Conservation (phyloP, 2,797 vertebrate genomes). For the Pteronotus mesoamericanus region DNA sequence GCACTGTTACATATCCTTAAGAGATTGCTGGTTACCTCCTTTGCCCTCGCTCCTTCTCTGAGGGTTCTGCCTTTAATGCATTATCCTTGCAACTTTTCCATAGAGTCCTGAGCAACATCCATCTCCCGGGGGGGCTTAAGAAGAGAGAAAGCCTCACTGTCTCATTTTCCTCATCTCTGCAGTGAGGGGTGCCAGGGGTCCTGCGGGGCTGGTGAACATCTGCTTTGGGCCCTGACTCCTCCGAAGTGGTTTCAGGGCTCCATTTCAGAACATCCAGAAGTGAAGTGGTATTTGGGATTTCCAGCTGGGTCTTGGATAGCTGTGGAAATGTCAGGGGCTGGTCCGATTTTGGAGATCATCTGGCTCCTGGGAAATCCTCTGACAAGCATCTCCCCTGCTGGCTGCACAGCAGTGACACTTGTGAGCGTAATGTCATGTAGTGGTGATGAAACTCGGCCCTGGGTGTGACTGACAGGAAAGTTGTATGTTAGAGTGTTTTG, state of each 20-base stretch:
- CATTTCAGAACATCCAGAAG: background rate
- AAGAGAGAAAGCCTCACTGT: background rate
- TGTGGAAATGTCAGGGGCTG: background rate
- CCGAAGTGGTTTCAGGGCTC: background rate
- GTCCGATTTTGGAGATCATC: background rate
- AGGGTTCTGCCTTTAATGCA: background rate
- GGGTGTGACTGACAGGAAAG: background rate
- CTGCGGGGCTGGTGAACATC: background rate
- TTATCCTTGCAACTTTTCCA: background rate
- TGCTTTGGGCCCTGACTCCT: background rate
- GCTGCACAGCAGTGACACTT: background rate
- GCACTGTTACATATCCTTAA: background rate
- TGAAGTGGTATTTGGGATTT: background rate
- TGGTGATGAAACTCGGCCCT: background rate
- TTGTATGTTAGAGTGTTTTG: background rate
- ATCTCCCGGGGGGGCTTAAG: background rate
- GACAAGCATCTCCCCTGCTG: background rate
- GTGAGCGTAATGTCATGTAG: no score
- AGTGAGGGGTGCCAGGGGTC: background rate
- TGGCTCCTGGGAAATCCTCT: background rate
- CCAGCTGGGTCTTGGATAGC: background rate
- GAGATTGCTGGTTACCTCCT: background rate
- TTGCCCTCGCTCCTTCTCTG: background rate
- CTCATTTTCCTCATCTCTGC: background rate
- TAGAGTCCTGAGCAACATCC: background rate